Evolutionary conservation across 2,113 vertebrate species (phyloP), one percentile per base, ranked within the genome.

Genomic region (Oncorhynchus mykiss): DNA sequence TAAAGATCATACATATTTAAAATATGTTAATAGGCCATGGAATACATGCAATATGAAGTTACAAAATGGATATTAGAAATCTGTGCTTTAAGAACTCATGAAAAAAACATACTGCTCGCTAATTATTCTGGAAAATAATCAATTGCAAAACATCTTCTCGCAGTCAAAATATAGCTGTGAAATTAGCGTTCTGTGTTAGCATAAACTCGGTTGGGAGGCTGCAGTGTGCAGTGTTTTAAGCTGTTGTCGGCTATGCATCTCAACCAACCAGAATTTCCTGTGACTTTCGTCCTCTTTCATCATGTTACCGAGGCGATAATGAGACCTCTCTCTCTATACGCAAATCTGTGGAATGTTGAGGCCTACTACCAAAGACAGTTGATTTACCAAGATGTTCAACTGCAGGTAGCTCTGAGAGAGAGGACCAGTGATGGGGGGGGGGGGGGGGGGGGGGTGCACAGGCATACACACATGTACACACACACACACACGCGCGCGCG

Each of bases 1-100:
- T 79, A 84, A 85, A 85, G 73, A 90, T 87, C 82, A 88, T 84
- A 83, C 85, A 87, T 76, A 87, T 90, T 91, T 87, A 79, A 84
- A 78, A 86, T 89, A 88, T 91, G 89, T 80, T 89, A 87, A 90
- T 89, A 77, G 48, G 71, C 29, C 45, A 16, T n/a, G 0, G 80
- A 87, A 83, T 83, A 83, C 82, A 84, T 84, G 84, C 72, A 79
- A 82, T 31, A 78, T 57, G 69, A 78, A 27, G 78, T 86, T 87
- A 85, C 78, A 82, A 90, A 90, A 88, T 14, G 77, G 82, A 84
- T 82, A 84, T 80, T 85, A 86, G 81, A 84, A 79, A 87, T 76
- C 75, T 11, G 81, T 79, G n/a, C 8, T 62, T 62, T 62, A n/a
- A n/a, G 59, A 62, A 9, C 84, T 90, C 82, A 90, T 88, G 87